Conservation (phyloP, 2,113 vertebrate species). For the Thomomys bottae region DNA sequence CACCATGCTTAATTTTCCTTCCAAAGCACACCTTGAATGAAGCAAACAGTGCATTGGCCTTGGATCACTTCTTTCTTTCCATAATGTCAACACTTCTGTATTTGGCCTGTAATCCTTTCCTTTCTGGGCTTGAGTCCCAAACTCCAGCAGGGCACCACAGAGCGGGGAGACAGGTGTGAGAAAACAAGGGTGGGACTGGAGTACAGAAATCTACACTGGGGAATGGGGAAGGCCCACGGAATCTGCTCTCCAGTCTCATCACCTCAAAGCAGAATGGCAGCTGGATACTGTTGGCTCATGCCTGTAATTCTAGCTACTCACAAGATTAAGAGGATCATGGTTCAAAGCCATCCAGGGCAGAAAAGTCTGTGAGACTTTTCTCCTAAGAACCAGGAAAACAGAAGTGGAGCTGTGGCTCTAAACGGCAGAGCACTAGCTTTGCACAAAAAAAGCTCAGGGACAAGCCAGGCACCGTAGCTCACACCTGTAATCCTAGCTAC, state of each 20-base stretch:
- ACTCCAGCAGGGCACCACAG: neutral
- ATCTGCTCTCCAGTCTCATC: too few relatives aligned
- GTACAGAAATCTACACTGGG: neutral
- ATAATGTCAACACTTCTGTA: constrained; percentile 4
- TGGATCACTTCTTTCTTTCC: neutral
- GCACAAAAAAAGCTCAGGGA: too few relatives aligned
- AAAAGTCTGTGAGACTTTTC: too few relatives aligned
- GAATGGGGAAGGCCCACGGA: too few relatives aligned
- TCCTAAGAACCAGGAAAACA: too few relatives aligned
- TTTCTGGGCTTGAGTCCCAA: constrained; percentile 51
- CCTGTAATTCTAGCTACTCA: too few relatives aligned
- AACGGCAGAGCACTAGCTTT: accelerated
- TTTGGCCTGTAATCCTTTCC: constrained; percentile 43
- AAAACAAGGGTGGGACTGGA: neutral
- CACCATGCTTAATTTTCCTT: neutral
- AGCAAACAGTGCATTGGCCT: neutral
- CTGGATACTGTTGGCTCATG: too few relatives aligned
- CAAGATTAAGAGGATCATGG: too few relatives aligned
- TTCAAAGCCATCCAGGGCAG: too few relatives aligned
- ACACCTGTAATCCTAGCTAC: too few relatives aligned
- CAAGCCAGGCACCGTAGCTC: too few relatives aligned
- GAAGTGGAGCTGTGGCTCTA: neutral
- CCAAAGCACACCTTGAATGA: neutral
- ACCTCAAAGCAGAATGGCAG: too few relatives aligned
- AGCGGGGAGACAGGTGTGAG: neutral